Percentiles rank a stretch among this genome's conserved stretches.
Conservation (phyloP, 2,888 invertebrate genomes). For the Melieria omissa region DNA sequence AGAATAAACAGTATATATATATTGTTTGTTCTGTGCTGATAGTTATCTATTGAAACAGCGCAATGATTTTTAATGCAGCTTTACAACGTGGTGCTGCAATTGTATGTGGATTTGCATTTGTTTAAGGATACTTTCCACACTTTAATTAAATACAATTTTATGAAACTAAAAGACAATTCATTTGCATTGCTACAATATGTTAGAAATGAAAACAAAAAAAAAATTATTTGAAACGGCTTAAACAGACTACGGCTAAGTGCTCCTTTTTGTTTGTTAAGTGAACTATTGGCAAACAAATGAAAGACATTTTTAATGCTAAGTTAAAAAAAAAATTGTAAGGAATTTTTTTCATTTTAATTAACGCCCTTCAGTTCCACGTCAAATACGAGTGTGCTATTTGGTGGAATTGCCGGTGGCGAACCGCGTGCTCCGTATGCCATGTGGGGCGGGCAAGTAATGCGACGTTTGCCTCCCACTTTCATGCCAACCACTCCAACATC, state of each 20-base stretch:
- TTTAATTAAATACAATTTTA: background rate
- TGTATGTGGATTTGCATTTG: too few species aligned
- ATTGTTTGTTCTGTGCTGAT: too few species aligned
- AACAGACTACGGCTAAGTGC: background rate
- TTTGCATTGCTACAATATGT: background rate
- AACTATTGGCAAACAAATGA: background rate
- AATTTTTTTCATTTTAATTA: constrained; percentile 48
- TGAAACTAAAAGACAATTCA: background rate
- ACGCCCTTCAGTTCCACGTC: constrained; percentile 90
- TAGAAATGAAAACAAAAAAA: constrained; percentile 7
- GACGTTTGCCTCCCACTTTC: constrained; percentile 93
- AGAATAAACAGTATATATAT: too few species aligned
- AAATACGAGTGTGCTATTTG: constrained; percentile 87
- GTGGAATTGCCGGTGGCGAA: constrained; percentile 86
- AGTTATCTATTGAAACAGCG: too few species aligned
- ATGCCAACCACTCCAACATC: constrained; percentile 90
- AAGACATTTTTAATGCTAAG: constrained; percentile 12
- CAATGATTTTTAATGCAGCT: too few species aligned
- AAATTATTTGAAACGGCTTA: background rate
- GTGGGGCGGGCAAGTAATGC: constrained; percentile 83
- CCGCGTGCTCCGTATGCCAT: constrained; percentile 86
- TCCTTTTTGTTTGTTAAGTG: too few species aligned
- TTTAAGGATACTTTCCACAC: too few species aligned
- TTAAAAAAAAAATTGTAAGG: constrained; percentile 12
- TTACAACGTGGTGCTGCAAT: too few species aligned